Conservation (phyloP, 2,113 vertebrate genomes). For the Malaclemys terrapin region DNA sequence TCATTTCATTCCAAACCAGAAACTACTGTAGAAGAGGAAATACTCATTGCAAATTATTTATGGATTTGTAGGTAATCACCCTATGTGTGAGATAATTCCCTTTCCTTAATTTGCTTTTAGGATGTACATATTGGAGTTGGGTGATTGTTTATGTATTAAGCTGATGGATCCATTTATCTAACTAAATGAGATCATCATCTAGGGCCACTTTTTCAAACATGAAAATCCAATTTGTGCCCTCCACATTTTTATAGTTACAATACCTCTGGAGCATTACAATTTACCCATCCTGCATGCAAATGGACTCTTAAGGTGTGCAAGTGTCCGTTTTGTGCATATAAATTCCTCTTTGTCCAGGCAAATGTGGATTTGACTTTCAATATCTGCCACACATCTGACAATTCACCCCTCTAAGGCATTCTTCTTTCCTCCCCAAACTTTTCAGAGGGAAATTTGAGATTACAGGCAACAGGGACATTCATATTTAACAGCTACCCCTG, state of each 20-base stretch:
- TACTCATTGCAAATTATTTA: not conserved
- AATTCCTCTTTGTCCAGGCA: not conserved
- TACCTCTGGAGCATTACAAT: not conserved
- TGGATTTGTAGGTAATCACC: constrained; percentile 32
- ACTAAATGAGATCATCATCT: not conserved
- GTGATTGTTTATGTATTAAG: not conserved
- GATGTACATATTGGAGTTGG: not conserved
- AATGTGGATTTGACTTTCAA: constrained; percentile 16
- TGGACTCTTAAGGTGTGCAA: not conserved
- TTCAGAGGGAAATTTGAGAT: constrained; percentile 3
- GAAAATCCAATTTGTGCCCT: constrained; percentile 1
- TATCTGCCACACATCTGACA: not conserved
- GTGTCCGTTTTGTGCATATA: constrained; percentile 26
- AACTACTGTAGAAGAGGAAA: not conserved
- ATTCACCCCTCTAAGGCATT: not conserved
- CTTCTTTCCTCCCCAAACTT: not conserved
- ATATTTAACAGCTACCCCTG: constrained; percentile 9
- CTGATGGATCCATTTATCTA: constrained; percentile 5
- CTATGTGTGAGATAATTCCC: constrained; percentile 12
- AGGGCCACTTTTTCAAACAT: constrained; percentile 20
- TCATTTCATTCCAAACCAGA: constrained; percentile 15
- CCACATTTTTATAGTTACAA: not conserved
- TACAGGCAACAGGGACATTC: not conserved
- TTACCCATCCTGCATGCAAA: not conserved
- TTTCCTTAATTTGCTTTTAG: constrained; percentile 25